Base-by-base conservation (phyloP, 2,113 vertebrate genomes). In the Pteronura brasiliensis region DNA sequence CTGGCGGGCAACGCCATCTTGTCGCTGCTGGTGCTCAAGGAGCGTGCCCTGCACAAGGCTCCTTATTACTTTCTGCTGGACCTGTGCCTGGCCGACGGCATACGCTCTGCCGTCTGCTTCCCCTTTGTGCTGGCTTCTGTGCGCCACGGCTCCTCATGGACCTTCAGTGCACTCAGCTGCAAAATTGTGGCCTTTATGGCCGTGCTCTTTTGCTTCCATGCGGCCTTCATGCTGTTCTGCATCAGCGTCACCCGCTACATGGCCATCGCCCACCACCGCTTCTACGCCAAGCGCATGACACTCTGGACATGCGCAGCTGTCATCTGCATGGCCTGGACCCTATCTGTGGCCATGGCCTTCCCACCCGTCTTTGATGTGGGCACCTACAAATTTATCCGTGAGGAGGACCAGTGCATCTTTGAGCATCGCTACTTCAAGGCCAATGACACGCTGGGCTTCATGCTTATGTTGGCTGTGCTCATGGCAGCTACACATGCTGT, bases 131-230 rank as follows among this genome's bases (percentile, higher is more conserved):
- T 99, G 97, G 99, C 99, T 94, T 99, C 99, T 27, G 99, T 99
- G 94, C 99, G 99, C 98, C 99, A 99, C 95, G 99, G 99, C 98
- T 99, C 99, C 36, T 99, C 99, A 82, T 99, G 99, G 99, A 99
- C 99, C 94, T 99, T 99, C 99, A 99, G 99, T 47, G 98, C 99
- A 29, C 98, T 99, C 97, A 99, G 99, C 98, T 99, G 99, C 98
- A 99, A 99, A 98, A 99, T 99, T 93, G 99, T 99, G 98, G 99
- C 99, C 95, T 99, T 99, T 97, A 99, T 99, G 99, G 99, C 99
- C 0, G 99, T 99, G 98, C 99, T 99, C 67, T 99, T 99, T 98
- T 99, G 99, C 97, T 99, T 99, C 98, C 99, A 99, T 76, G 99
- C 99, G 96, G 99, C 99, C 99, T 99, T 99, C 98, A 99, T 99